Conservation (phyloP, 2,888 invertebrate genomes). For the Drosophila hamatofila region DNA sequence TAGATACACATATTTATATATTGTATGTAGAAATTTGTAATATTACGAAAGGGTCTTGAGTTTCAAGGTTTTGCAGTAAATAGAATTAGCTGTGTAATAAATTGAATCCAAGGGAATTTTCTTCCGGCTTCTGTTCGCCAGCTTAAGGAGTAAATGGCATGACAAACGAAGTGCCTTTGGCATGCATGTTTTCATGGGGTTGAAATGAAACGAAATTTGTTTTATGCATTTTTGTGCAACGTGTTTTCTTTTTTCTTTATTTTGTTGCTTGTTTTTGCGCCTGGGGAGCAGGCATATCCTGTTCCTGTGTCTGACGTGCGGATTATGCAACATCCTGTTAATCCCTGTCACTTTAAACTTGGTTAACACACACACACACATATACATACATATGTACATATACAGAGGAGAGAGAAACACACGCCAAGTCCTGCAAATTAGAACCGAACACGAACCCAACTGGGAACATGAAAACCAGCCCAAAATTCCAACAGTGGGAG, state of each 20-base stretch:
- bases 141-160: slow-evolving; percentile 5
- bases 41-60: background rate
- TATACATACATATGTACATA: slow-evolving; percentile 21
- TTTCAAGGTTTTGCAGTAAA: slow-evolving; percentile 5
- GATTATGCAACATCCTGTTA: slow-evolving; percentile 84
- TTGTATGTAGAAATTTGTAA: background rate
- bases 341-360: slow-evolving; percentile 82
- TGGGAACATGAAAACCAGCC: slow-evolving; percentile 44
- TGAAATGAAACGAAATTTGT: slow-evolving; percentile 32
- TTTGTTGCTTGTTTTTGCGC: slow-evolving; percentile 9
- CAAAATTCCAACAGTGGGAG: slow-evolving; percentile 55
- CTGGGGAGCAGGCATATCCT: slow-evolving; percentile 58
- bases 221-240: slow-evolving; percentile 52
- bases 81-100: background rate
- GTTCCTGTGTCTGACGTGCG: slow-evolving; percentile 71
- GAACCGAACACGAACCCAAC: slow-evolving; percentile 49
- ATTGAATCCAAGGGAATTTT: background rate
- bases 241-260: background rate
- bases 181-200: slow-evolving; percentile 37
- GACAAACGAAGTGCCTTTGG: slow-evolving; percentile 6
- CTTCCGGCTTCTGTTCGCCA: slow-evolving; percentile 2
- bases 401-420: slow-evolving; percentile 17
- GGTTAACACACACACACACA: slow-evolving; percentile 44
- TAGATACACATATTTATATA: no score
- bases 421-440: slow-evolving; percentile 65